Base-by-base conservation (phyloP, 2,113 vertebrate genomes). In the Psettodes erumei region DNA sequence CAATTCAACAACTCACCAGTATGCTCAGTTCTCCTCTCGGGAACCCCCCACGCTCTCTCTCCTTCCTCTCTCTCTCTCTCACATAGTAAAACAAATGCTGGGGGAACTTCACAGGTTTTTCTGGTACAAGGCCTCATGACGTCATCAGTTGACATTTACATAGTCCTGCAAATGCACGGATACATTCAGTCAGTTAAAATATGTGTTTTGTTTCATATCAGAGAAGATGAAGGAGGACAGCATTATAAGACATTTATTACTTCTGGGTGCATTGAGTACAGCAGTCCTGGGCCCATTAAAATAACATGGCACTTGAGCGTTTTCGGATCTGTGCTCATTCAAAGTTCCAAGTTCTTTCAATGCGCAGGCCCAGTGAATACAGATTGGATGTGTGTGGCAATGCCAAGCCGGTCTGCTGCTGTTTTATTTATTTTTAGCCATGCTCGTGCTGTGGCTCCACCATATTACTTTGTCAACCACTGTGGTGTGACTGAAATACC, bases 71-170 rank as follows among this genome's bases (percentile, higher is more conserved):
- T 71, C 51, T 71, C 75, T 53, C 50, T 71, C 62, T 86, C 61
- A 86, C 45, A 78, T 33, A 79, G 77, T 81, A 77, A 90, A 90
- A 87, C 66, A 77, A 87, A 87, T 85, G 61, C 68, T 79, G 92
- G 66, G 74, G 84, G 84, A 93, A 94, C 94, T 94, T 84, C 94
- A 94, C 95, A 97, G 96, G 93, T 96, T 97, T 98, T 96, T 97
- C 95, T 96, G 94, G 94, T 95, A 94, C 94, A 82, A 93, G 84
- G 91, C 92, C 91, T 94, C 74, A 60, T 86, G 89, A 85, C 89
- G 79, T 92, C 73, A 74, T 93, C 50, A 8, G 82, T 86, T 81
- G 23, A 90, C 91, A 92, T 89, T 84, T 88, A 88, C 70, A 77
- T 71, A 77, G 66, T 90, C 86, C 90, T 94, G 86, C 50, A 86